Conservation (phyloP, 1,140 invertebrate genomes). For the Heliconius himera region DNA sequence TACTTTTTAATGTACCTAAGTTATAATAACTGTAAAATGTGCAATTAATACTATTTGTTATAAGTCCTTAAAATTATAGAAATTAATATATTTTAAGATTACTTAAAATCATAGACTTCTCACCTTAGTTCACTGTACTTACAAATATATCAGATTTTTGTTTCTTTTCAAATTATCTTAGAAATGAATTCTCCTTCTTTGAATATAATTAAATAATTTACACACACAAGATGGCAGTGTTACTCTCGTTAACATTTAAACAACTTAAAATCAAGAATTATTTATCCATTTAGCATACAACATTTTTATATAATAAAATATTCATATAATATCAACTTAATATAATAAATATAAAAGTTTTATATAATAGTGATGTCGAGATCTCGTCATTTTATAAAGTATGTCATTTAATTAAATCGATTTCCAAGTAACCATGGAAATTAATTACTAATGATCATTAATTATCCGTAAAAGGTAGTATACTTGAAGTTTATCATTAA, state of each 20-base stretch:
- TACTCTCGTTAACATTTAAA: neutral
- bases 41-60: conserved; percentile 7
- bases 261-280: neutral
- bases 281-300: neutral
- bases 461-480: conserved; percentile 4
- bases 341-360: neutral
- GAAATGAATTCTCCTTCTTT: neutral
- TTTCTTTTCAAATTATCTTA: neutral
- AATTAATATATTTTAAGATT: neutral
- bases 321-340: neutral
- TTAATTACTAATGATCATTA: neutral
- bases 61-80: neutral
- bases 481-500: conserved; percentile 5
- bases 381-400: neutral
- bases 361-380: conserved; percentile 4
- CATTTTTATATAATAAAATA: neutral
- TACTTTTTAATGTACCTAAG: neutral
- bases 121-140: neutral
- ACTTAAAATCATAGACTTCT: neutral
- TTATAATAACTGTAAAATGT: neutral
- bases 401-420: neutral
- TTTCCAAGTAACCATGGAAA: conserved; percentile 4
- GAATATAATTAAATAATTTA: conserved; percentile 15
- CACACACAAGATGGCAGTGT: conserved; percentile 18
- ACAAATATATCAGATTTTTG: neutral